Evolutionary conservation across 2,113 vertebrate species (phyloP), one percentile per base, ranked within the genome.

Genomic region (Clarias magur): DNA sequence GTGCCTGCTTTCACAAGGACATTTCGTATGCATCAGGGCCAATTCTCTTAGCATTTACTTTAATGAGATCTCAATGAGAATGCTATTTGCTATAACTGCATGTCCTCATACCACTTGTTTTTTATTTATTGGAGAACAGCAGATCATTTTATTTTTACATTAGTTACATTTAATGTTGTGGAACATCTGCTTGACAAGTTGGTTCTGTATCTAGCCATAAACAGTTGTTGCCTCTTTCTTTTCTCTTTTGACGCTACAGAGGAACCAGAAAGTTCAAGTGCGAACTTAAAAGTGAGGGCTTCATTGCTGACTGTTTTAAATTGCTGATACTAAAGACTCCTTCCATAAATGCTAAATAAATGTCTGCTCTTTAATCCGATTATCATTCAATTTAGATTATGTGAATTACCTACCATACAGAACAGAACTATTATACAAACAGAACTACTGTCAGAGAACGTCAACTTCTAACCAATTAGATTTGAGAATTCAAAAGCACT

Each of bases 111-210:
- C 11, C 23, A 76, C 23, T 53, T 2, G 25, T 48, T 15, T n/a
- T 42, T 6, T 6, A 53, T 53, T 48, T 25, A 76, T 25, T 53
- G 15, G 25, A 76, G 38, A 76, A 48, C 10, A 17, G 19, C 34
- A 48, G 42, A 38, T 48, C 38, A 17, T 21, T 23, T 48, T 48
- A 48, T 42, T 42, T 42, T 73, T 67, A 3, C 3, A 48, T 70
- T 34, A 70, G 34, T 70, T 70, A 34, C 30, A 48, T 73, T 73
- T 75, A 75, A 21, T 75, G 72, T 75, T 75, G 72, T 21, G 38
- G 38, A 75, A 75, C 38, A 75, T 75, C 38, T 19, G 16, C 30
- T 5, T 1, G 68, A 67, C 11, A 13, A 2, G 7, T 72, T 38
- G 8, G 30, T 38, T 72, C 68, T 72, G 2, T 72, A 34, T 38